Evolutionary conservation across 2,888 invertebrate genomes (phyloP), one percentile per base, ranked within the genome.

Genomic region (Odiellus spinosus): DNA sequence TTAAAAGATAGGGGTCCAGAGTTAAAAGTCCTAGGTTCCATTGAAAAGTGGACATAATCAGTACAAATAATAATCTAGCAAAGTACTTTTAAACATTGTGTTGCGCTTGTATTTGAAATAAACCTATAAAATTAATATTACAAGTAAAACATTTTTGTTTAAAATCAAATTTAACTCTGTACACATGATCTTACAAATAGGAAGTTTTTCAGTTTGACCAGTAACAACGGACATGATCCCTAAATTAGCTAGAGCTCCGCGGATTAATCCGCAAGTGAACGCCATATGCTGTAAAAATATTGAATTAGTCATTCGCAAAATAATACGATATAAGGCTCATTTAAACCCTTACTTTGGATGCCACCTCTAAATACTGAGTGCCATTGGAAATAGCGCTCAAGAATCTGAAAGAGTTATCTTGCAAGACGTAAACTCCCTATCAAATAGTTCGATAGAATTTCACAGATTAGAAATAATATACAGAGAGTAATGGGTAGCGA

Each of bases 341-440:
- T 26, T 40, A n/a, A 38, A n/a, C n/a, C 49, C 56, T 63, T 69
- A 84, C 80, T 68, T 83, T 78, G 2, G 91, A 90, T 40, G 90
- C 88, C 64, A 78, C 77, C 63, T 88, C 87, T 54, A 95, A 71
- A 67, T 90, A 93, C 61, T 96, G 93, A 60, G 84, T 79, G 3
- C 84, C 82, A 58, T 77, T 80, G 2, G 88, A 86, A 57, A 98
- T 78, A 60, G 81, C 83, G 10, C 80, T 80, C 5, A 98, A 71
- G 60, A 95, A 85, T 48, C 87, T 74, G 66, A 98, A 96, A 47
- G 80, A 77, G 69, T 91, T 93, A 64, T 98, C 96, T 67, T 95
- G 91, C 17, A 98, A 71, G 10, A 98, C 95, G 70, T 96, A 98
- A 44, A 95, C 87, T 10, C 96, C 96, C 69, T 95, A 84, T 44